A percentile compares a stretch with the other conserved stretches of the same genome.
Evolutionary conservation across 2,113 vertebrate species (phyloP).

Genomic region (Pavo muticus): DNA sequence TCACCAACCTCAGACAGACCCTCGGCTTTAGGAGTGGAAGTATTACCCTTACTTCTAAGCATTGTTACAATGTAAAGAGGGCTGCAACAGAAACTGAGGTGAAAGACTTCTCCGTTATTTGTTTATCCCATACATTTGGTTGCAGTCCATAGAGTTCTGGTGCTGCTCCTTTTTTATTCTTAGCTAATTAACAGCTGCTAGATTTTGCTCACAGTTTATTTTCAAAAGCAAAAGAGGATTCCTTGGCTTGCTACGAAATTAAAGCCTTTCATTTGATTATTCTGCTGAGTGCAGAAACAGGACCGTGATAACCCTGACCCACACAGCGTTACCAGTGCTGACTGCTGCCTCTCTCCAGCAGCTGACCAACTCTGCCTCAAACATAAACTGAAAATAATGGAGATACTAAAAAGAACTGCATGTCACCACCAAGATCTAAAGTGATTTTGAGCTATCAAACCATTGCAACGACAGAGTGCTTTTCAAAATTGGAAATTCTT

Average conservation of each 20-base stretch:
- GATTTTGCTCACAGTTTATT: not conserved
- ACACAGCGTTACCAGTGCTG: not conserved
- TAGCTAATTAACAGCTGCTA: conserved; percentile 10
- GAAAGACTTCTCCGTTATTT: not conserved
- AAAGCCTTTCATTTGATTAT: not conserved
- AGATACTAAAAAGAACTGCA: not conserved
- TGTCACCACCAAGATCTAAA: not conserved
- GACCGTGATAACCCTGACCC: not conserved
- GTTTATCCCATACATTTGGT: not conserved
- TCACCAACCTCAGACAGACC: not conserved
- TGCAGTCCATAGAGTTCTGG: not conserved
- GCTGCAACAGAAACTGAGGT: not conserved
- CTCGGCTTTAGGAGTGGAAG: not conserved
- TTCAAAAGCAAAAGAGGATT: conserved; percentile 1
- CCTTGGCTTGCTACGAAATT: conserved; percentile 11
- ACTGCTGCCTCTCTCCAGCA: not conserved
- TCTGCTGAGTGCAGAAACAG: not conserved
- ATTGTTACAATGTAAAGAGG: not conserved
- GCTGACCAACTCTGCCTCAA: not conserved
- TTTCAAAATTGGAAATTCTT: not conserved
- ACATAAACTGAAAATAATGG: not conserved
- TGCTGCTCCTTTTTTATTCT: not conserved
- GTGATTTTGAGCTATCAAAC: not conserved
- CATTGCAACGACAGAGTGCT: not conserved
- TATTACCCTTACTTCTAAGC: not conserved